Conservation (phyloP, 37 sponge, comb jelly and placozoan genomes). For the Crambe crambe region DNA sequence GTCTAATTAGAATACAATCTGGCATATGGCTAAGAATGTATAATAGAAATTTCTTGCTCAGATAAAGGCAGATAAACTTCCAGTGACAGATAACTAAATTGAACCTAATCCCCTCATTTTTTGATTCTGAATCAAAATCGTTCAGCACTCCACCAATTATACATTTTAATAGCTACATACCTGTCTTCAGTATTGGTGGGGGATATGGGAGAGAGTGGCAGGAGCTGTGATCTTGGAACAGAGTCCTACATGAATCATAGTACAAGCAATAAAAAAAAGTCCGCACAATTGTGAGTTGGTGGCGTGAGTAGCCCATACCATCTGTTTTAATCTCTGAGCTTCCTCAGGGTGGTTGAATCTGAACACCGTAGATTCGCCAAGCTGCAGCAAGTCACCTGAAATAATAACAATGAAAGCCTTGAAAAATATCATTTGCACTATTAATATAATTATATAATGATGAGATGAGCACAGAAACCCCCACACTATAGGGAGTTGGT, state of each 20-base stretch:
- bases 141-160: too few relatives aligned
- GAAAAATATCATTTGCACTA: not conserved
- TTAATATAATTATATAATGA: not conserved
- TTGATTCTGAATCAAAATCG: too few relatives aligned
- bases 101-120: too few relatives aligned
- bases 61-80: too few relatives aligned
- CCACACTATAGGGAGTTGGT: too few relatives aligned
- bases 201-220: not conserved
- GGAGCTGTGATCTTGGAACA: not conserved
- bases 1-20: too few relatives aligned
- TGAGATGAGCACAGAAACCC: too few relatives aligned
- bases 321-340: slow-evolving; percentile 34
- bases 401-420: not conserved
- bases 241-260: not conserved
- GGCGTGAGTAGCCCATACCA: slow-evolving; percentile 11
- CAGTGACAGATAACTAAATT: too few relatives aligned
- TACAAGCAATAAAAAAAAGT: not conserved
- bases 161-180: not conserved
- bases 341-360: slow-evolving; percentile 80
- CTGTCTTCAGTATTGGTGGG: not conserved
- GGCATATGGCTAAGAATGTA: too few relatives aligned
- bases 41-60: too few relatives aligned
- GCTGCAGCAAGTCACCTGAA: slow-evolving; percentile 58
- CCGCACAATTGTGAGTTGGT: not conserved
- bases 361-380: slow-evolving; percentile 43